These are phyloP conservation scores for Piaya cayana DNA, from an alignment of 2,113 vertebrate genomes.

Conservation along the genomic window DNA sequence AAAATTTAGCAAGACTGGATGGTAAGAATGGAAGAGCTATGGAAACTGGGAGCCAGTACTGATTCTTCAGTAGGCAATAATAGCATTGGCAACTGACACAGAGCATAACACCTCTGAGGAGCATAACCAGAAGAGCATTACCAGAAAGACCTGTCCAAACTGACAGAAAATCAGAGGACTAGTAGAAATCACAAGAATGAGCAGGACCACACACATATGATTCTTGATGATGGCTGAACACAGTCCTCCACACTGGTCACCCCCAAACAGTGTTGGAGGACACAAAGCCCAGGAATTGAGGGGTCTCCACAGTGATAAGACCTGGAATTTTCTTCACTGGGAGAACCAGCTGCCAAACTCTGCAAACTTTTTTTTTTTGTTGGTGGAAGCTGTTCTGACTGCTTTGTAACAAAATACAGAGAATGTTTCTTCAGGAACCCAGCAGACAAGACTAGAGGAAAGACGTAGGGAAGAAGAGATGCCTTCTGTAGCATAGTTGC, in stretches of 20 bases:
- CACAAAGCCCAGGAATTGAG: constrained; percentile 45
- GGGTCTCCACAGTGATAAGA: constrained; percentile 26
- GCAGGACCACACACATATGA: background rate
- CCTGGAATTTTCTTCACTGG: background rate
- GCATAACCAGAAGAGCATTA: constrained; percentile 35
- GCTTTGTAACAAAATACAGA: constrained; percentile 17
- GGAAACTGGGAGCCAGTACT: background rate
- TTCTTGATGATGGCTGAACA: background rate
- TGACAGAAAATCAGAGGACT: background rate
- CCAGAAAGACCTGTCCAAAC: constrained; percentile 32
- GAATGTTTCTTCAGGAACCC: background rate
- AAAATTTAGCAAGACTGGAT: background rate
- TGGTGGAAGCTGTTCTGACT: background rate
- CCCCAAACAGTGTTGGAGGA: background rate
- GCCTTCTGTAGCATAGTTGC: background rate
- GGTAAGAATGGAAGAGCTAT: background rate
- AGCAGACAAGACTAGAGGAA: background rate
- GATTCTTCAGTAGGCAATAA: background rate
- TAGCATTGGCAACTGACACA: background rate
- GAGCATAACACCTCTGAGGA: constrained; percentile 35
- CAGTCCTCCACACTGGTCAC: background rate
- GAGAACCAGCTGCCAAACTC: constrained; percentile 46
- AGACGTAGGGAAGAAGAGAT: background rate
- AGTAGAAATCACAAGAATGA: constrained; percentile 42
- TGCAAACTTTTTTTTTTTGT: constrained; percentile 17